Conservation (phyloP, 2,113 vertebrate species). For the Cyanocitta stelleri region DNA sequence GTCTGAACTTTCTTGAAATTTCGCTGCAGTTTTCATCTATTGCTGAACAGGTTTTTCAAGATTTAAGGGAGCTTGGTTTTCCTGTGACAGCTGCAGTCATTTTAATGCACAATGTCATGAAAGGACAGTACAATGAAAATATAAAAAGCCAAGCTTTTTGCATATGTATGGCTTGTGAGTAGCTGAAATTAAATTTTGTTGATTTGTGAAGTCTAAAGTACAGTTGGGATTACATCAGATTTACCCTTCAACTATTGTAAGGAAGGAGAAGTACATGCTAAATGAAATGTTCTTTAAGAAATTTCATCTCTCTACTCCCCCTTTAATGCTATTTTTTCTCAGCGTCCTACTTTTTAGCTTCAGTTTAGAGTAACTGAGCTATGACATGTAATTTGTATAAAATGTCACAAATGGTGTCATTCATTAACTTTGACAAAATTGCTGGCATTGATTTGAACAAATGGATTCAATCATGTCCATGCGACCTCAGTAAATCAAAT, state of each 20-base stretch:
- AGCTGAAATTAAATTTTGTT: slow-evolving; percentile 60
- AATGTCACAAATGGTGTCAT: background rate
- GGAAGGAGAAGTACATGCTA: slow-evolving; percentile 40
- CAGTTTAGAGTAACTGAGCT: background rate
- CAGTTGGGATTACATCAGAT: slow-evolving; percentile 56
- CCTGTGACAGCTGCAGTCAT: slow-evolving; percentile 47
- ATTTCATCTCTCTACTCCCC: background rate
- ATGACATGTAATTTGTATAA: background rate
- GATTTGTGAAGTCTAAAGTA: slow-evolving; percentile 59
- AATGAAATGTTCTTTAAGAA: slow-evolving; percentile 29
- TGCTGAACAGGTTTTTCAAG: slow-evolving; percentile 37
- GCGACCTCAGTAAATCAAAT: background rate
- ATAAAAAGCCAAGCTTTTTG: slow-evolving; percentile 59
- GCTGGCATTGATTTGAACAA: background rate
- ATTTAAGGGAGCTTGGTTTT: slow-evolving; percentile 59
- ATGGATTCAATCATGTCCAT: background rate
- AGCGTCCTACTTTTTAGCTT: slow-evolving; percentile 28
- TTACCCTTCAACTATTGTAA: slow-evolving; percentile 60
- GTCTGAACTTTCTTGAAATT: slow-evolving; percentile 22
- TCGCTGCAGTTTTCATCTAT: slow-evolving; percentile 3
- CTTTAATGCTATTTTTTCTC: slow-evolving; percentile 35
- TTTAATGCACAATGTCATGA: slow-evolving; percentile 64
- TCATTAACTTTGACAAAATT: background rate
- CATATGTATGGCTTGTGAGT: slow-evolving; percentile 65
- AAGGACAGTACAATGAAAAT: slow-evolving; percentile 63